phyloP scores from a whole-genome alignment of 2,888 invertebrate species.

The Limnephilus marmoratus region DNA sequence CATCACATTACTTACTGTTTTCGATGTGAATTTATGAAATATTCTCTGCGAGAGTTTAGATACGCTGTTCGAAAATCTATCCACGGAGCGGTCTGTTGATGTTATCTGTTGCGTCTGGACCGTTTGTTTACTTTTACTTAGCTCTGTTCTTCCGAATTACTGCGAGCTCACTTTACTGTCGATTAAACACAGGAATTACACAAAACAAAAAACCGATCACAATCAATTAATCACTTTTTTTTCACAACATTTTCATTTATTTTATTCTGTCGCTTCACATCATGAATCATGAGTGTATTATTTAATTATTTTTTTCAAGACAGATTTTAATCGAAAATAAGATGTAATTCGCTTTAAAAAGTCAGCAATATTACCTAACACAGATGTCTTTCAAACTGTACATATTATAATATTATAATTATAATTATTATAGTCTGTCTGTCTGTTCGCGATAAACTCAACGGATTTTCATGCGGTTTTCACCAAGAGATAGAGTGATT shows the following conservation, averaged over 20 bases:
- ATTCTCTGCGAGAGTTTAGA: neutral
- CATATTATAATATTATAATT: too few relatives aligned
- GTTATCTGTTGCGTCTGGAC: conserved; percentile 29
- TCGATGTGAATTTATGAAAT: neutral
- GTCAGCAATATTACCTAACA: too few relatives aligned
- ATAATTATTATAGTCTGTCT: too few relatives aligned
- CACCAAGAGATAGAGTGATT: too few relatives aligned
- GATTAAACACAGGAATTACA: neutral
- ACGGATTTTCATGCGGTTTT: too few relatives aligned
- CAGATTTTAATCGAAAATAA: too few relatives aligned
- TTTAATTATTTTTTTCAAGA: too few relatives aligned
- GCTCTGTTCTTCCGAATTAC: neutral
- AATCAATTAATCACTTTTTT: neutral
- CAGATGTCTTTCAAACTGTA: too few relatives aligned
- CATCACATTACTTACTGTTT: neutral
- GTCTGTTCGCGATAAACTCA: too few relatives aligned
- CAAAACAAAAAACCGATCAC: neutral
- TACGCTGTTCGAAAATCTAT: neutral
- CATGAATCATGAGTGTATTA: too few relatives aligned
- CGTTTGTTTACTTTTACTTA: conserved; percentile 27
- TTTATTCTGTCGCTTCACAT: neutral
- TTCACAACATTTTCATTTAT: neutral
- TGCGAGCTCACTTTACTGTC: neutral
- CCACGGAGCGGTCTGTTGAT: conserved; percentile 5
- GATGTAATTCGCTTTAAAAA: too few relatives aligned